Percentiles rank a stretch among this genome's conserved stretches.
These are phyloP conservation scores for Oscheius sp. DNA, from an alignment of 2,888 invertebrate genomes.

Conservation along the genomic window DNA sequence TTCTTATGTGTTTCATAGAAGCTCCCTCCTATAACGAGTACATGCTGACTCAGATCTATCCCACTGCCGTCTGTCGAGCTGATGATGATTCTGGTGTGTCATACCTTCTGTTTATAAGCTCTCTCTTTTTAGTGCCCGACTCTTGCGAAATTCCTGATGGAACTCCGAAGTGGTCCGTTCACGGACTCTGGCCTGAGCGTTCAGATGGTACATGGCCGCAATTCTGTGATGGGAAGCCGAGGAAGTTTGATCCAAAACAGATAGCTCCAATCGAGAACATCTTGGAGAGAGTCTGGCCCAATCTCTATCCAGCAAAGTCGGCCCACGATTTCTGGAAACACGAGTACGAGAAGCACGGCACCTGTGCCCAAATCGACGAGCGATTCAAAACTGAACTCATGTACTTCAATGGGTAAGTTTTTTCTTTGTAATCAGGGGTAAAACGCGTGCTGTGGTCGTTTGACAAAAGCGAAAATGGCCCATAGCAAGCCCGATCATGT, in stretches of 20 bases:
- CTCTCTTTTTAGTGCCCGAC: slow-evolving; percentile 42
- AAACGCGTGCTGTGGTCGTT: too few species aligned
- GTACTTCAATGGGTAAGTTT: slow-evolving; percentile 53
- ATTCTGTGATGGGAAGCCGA: slow-evolving; percentile 47
- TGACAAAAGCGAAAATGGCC: too few species aligned
- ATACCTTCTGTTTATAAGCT: background rate
- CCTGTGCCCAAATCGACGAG: slow-evolving; percentile 51
- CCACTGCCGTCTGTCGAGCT: slow-evolving; percentile 56
- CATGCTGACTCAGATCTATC: slow-evolving; percentile 58
- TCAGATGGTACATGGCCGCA: slow-evolving; percentile 55
- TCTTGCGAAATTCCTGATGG: slow-evolving; percentile 55
- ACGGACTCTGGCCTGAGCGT: slow-evolving; percentile 61
- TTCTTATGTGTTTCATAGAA: too few species aligned
- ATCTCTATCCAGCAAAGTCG: slow-evolving; percentile 48
- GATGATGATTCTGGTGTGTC: slow-evolving; percentile 49
- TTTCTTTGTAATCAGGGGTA: too few species aligned
- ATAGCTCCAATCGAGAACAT: slow-evolving; percentile 44
- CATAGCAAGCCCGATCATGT: too few species aligned
- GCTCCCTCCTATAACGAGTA: slow-evolving; percentile 36
- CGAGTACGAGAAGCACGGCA: slow-evolving; percentile 63
- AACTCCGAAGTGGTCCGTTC: slow-evolving; percentile 53
- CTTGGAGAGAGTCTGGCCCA: slow-evolving; percentile 55
- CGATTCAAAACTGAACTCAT: slow-evolving; percentile 45
- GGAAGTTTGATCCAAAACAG: slow-evolving; percentile 46
- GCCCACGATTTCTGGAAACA: slow-evolving; percentile 58